Base-by-base conservation (phyloP, 53 echinoderm and acorn worm genomes). In the Pentamera pediparva region DNA sequence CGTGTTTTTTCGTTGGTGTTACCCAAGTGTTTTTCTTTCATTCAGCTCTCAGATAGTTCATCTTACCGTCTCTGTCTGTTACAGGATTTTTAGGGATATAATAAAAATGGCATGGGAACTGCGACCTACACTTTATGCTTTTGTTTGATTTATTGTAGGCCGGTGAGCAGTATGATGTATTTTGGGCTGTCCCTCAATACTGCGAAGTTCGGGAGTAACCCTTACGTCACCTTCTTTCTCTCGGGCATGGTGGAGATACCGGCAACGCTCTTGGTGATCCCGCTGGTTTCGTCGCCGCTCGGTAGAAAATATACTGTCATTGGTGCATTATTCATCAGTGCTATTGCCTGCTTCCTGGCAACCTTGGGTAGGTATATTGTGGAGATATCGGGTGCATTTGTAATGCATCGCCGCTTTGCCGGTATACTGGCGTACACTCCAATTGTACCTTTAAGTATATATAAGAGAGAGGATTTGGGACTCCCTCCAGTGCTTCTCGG, bases 191-290 rank as follows among this genome's bases (percentile, higher is more conserved):
- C 83, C 1, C 69, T 88, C 32, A 60, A 75, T 43, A 78, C 83
- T n/a, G 83, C 79, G 37, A 72, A 79, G 5, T 54, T 88, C 15
- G 88, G 84, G 15, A 29, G 33, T 9, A 61, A 82, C 54, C 62
- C 62, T 6, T 86, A 77, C 37, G 15, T 82, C 38, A 52, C 88
- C 7, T 87, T 87, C 61, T 82, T 82, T 58, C 34, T 87, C 24
- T 40, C 87, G 17, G 87, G 82, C 7, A 65, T 71, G 54, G 88
- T 88, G 4, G 88, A 88, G 40, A 56, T 88, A 15, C 83, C 88
- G 5, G 75, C 83, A 39, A 67, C 65, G 28, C 43, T 88, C 10
- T 50, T 83, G 22, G 25, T 78, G 21, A 26, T 87, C 10, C 70
- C 83, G 24, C 40, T 50, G 12, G 58, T 65, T 33, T 24, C 50